phyloP scores from a whole-genome alignment of 2,113 vertebrate genomes.

The Lophotis ruficrista region DNA sequence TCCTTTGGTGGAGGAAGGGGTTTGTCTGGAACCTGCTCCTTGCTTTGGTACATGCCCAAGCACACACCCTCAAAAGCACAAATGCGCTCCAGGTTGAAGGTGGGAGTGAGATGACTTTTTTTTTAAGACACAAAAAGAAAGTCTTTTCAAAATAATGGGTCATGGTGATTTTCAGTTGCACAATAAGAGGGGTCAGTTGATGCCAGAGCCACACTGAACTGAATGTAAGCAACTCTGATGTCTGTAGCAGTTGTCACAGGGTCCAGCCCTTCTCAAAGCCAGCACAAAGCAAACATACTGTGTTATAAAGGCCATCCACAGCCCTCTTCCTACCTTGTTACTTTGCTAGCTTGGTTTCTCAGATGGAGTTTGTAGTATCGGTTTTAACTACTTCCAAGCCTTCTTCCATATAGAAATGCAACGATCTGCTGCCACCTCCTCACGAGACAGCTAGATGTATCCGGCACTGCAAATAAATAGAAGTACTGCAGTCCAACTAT shows the following conservation, averaged over 20 bases:
- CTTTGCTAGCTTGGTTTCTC: background rate
- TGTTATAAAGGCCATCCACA: background rate
- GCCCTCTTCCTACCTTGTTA: background rate
- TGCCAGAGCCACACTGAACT: background rate
- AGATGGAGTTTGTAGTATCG: background rate
- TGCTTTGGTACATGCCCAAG: background rate
- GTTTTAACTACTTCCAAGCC: background rate
- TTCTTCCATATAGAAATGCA: background rate
- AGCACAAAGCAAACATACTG: background rate
- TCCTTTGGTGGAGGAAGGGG: background rate
- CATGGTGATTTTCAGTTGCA: background rate
- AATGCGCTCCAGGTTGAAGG: rapidly evolving
- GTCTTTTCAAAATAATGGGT: background rate
- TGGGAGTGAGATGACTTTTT: background rate
- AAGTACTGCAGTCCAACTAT: background rate
- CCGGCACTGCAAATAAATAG: background rate
- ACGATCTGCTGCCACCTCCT: background rate
- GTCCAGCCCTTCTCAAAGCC: background rate
- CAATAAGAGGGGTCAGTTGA: background rate
- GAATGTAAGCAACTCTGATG: background rate
- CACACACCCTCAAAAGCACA: background rate
- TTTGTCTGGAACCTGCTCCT: background rate
- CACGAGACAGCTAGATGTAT: rapidly evolving
- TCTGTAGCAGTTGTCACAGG: rapidly evolving
- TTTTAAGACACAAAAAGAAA: background rate